Conservation (phyloP, 2,888 invertebrate genomes). For the Platypus cylindrus region DNA sequence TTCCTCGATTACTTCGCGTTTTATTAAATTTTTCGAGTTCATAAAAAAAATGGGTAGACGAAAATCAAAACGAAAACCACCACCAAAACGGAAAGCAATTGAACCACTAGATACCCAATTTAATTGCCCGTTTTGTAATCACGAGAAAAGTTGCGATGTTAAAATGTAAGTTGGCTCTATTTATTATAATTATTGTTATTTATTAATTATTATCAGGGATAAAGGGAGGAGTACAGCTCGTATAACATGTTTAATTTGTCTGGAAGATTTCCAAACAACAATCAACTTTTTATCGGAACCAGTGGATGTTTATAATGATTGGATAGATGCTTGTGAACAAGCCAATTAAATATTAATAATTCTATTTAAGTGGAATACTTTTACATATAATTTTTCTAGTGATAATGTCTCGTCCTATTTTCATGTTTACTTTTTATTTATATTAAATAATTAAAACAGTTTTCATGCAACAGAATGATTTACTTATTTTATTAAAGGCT, state of each 20-base stretch:
- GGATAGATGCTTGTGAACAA: constrained; percentile 98
- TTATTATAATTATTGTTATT: constrained; percentile 17
- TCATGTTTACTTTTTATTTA: no score
- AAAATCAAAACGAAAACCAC: constrained; percentile 96
- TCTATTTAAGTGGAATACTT: no score
- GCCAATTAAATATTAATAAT: constrained; percentile 71
- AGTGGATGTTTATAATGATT: constrained; percentile 97
- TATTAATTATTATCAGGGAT: constrained; percentile 59
- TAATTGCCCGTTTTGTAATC: constrained; percentile 99
- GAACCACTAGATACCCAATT: constrained; percentile 91
- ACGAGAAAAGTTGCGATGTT: constrained; percentile 97
- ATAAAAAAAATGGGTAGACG: constrained; percentile 75
- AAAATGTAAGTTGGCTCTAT: constrained; percentile 98
- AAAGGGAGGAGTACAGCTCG: constrained; percentile 85
- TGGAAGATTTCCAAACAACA: constrained; percentile 92
- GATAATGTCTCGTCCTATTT: no score
- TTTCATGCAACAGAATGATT: no score
- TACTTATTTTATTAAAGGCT: no score
- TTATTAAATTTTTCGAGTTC: no score
- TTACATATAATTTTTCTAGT: no score
- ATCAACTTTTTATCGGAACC: constrained; percentile 95
- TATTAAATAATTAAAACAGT: no score
- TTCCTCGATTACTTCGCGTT: no score
- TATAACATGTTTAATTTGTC: constrained; percentile 89
- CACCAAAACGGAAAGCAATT: constrained; percentile 83